Percentiles rank a stretch among this genome's conserved stretches.
Evolutionary conservation across 2,113 vertebrate genomes (phyloP).

Genomic region (Speoplatyrhinus poulsoni): DNA sequence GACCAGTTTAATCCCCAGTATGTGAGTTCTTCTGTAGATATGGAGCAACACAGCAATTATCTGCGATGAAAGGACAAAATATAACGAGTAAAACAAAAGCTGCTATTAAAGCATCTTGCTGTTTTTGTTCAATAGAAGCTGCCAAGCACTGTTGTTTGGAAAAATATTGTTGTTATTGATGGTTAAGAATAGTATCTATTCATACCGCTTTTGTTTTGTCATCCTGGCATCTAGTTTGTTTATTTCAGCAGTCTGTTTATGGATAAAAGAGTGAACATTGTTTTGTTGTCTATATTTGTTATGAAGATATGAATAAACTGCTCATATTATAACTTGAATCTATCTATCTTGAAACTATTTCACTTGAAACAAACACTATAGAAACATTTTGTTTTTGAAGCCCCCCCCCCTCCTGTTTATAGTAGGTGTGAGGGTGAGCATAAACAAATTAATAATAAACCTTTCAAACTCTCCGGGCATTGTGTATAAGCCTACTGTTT

Average conservation of each 20-base stretch:
- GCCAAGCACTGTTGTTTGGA: constrained; percentile 55
- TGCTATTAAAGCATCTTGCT: constrained; percentile 59
- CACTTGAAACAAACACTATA: constrained; percentile 8
- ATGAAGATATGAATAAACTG: constrained; percentile 45
- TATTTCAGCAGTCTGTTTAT: constrained; percentile 4
- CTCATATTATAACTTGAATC: constrained; percentile 32
- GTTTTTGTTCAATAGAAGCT: constrained; percentile 57
- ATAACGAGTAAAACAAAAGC: constrained; percentile 63
- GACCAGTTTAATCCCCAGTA: constrained; percentile 70
- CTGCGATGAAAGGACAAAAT: constrained; percentile 62
- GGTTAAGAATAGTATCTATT: constrained; percentile 71
- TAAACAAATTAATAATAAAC: too few species aligned
- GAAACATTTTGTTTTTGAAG: neutral
- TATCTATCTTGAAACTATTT: neutral
- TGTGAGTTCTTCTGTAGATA: constrained; percentile 73
- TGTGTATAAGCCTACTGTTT: too few species aligned
- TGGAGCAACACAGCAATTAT: constrained; percentile 57
- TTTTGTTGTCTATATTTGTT: constrained; percentile 37
- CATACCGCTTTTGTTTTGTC: constrained; percentile 56
- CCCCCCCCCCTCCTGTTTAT: too few species aligned
- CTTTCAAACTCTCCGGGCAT: too few species aligned
- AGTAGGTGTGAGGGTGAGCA: too few species aligned
- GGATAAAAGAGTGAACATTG: constrained; percentile 31
- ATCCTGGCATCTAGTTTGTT: constrained; percentile 35
- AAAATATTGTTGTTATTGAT: constrained; percentile 65